Base-by-base conservation (phyloP, 2,797 vertebrate genomes). In the Helostoma temminkii region DNA sequence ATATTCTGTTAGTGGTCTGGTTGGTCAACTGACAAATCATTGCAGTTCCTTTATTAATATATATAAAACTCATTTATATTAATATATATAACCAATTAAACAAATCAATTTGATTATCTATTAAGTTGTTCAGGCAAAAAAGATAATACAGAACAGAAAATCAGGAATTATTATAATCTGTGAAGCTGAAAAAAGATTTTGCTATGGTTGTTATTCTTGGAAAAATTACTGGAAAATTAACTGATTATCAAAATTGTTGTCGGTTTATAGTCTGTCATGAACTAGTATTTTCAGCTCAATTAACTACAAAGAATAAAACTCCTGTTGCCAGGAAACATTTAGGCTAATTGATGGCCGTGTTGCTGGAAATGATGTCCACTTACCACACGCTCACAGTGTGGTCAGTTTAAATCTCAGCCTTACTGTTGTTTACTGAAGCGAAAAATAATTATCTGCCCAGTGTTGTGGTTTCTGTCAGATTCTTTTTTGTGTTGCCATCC, bases 401-500 rank as follows among this genome's bases (percentile, higher is more conserved):
- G 28, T 78, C 41, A 45, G 46, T 66, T 70, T 83, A 57, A 74
- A 71, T 16, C 24, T 63, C 49, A 80, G 69, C 60, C 71, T n/a
- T 77, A 57, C 72, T 79, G 50, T 77, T 66, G 57, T 57, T 83
- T 71, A 64, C 37, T 78, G 49, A 69, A 64, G 30, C 26, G 14
- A 12, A 49, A 42, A 18, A 34, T 2, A 75, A 54, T 72, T 9
- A 71, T 64, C 28, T 42, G 58, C 73, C 62, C 67, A 55, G 58
- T 79, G 64, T 72, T 80, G 68, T 85, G 67, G 67, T 82, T 52
- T 80, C 43, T 80, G 76, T 73, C 68, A 81, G 66, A 80, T n/a
- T 37, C 65, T 76, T 83, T 14, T 75, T 71, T 83, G 60, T 88
- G 66, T 81, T 80, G 21, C 37, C 88, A 89, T 85, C 55, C 66